Base-by-base conservation (phyloP, 2,797 vertebrate genomes). In the Vespertilio murinus region DNA sequence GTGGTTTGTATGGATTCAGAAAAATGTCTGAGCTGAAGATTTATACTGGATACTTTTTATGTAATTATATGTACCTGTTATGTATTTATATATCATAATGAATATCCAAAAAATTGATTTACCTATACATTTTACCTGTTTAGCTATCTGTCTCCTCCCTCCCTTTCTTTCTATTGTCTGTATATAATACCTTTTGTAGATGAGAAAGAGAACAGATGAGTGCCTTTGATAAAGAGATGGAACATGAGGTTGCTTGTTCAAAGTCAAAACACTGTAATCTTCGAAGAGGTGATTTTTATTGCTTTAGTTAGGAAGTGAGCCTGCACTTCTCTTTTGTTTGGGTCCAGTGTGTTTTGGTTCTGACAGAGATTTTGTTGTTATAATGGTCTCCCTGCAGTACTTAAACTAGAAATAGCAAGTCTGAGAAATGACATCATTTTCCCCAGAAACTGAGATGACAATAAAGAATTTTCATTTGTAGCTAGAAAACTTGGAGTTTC, bases 401-500 rank as follows among this genome's bases (percentile, higher is more conserved):
- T 96, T 90, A 87, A 78, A 65, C 75, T 82, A 95, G 80, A 96
- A 96, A 97, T 93, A 95, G 54, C 33, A 89, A 87, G 61, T 94
- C 18, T 59, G 82, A 95, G 91, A 94, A 92, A 93, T 96, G 65
- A 87, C 75, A 54, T 94, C 59, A 81, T 94, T 94, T 88, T 74
- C 78, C 65, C 38, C 9, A 80, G 61, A 59, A 92, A 93, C 86
- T 92, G 71, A 65, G 17, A 54, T 74, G 64, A 94, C 54, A 92
- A 80, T 80, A 83, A 93, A 52, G 65, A 89, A 54, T 93, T 89
- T 74, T 88, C 49, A 96, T 69, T 91, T 93, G 64, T 30, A 61
- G 65, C 42, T 69, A n/a, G 80, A 95, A 30, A 64, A 69, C 47
- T 91, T 61, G 35, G 23, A 92, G 30, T n/a, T 42, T 79, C 38